Percentiles rank a stretch among this genome's conserved stretches.
Conservation (phyloP, 2,888 invertebrate genomes). For the Heliconius aoede region DNA sequence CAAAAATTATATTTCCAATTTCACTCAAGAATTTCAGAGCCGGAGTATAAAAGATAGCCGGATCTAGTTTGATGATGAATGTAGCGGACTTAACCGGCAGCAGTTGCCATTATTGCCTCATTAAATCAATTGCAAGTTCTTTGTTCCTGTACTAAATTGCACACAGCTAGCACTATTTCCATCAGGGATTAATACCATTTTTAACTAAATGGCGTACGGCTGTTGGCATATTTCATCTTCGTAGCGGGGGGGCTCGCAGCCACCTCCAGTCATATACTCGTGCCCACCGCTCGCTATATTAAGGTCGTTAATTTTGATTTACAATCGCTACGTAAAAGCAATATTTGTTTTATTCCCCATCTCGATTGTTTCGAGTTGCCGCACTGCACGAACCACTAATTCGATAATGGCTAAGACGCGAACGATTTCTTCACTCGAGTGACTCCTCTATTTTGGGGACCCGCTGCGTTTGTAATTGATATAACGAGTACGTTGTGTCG, state of each 20-base stretch:
- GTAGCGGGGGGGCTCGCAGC: constrained; percentile 79
- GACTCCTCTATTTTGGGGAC: constrained; percentile 57
- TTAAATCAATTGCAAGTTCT: constrained; percentile 67
- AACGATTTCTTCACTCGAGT: constrained; percentile 66
- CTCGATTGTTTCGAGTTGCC: constrained; percentile 67
- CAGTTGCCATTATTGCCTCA: constrained; percentile 49
- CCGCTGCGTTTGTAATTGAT: constrained; percentile 51
- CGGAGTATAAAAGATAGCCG: constrained; percentile 29
- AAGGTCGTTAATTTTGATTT: constrained; percentile 84
- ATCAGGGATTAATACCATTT: constrained; percentile 82
- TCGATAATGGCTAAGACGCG: constrained; percentile 72
- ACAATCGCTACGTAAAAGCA: constrained; percentile 82
- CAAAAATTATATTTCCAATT: constrained; percentile 11
- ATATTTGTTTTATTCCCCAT: constrained; percentile 82
- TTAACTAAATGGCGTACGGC: constrained; percentile 79
- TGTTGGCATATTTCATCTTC: constrained; percentile 75
- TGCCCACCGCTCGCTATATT: constrained; percentile 77
- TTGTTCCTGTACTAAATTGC: constrained; percentile 66
- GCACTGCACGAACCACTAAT: constrained; percentile 71
- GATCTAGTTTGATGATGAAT: constrained; percentile 42
- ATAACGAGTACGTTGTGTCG: constrained; percentile 50
- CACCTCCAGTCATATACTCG: constrained; percentile 59
- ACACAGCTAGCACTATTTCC: constrained; percentile 79
- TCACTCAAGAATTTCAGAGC: constrained; percentile 22
- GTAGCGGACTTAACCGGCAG: constrained; percentile 41